These are phyloP conservation scores for Sinosuthora webbiana DNA, from an alignment of 2,113 vertebrate genomes.

Conservation along the genomic window DNA sequence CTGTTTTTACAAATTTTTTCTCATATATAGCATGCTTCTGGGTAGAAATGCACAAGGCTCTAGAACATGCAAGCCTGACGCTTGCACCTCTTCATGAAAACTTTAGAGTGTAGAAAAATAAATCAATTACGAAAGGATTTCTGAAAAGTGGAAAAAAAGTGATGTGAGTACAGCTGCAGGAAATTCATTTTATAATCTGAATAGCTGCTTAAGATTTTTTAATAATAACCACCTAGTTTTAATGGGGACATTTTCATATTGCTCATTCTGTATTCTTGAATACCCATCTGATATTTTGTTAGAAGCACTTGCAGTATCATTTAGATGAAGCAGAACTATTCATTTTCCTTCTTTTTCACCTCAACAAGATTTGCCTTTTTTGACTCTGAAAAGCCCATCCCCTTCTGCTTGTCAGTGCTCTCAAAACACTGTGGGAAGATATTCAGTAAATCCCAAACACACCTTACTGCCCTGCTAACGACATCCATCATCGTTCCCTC, in stretches of 20 bases:
- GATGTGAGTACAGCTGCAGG: constrained; percentile 54
- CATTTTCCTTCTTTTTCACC: constrained; percentile 22
- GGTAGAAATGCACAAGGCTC: background rate
- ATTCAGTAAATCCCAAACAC: background rate
- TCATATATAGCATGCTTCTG: background rate
- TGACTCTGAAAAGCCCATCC: constrained; percentile 2
- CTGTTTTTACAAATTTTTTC: background rate
- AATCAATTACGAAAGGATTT: constrained; percentile 17
- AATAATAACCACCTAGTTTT: constrained; percentile 53
- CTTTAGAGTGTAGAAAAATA: background rate
- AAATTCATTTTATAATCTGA: constrained; percentile 56
- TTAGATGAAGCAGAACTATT: constrained; percentile 27
- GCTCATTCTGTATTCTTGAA: constrained; percentile 40
- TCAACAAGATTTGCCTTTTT: constrained; percentile 9
- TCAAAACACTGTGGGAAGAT: background rate
- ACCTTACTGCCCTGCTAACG: background rate
- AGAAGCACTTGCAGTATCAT: constrained; percentile 17
- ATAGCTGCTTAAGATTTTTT: constrained; percentile 48
- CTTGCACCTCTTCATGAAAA: constrained; percentile 2
- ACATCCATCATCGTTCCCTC: background rate
- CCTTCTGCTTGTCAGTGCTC: background rate
- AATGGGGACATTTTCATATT: constrained; percentile 50
- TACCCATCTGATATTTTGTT: constrained; percentile 36
- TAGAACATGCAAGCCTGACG: background rate
- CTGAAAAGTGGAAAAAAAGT: constrained; percentile 47